Percentiles rank a stretch among this genome's conserved stretches.
These are phyloP conservation scores for Holothuria leucospilota DNA, from an alignment of 53 echinoderm and acorn worm species.

Conservation along the genomic window DNA sequence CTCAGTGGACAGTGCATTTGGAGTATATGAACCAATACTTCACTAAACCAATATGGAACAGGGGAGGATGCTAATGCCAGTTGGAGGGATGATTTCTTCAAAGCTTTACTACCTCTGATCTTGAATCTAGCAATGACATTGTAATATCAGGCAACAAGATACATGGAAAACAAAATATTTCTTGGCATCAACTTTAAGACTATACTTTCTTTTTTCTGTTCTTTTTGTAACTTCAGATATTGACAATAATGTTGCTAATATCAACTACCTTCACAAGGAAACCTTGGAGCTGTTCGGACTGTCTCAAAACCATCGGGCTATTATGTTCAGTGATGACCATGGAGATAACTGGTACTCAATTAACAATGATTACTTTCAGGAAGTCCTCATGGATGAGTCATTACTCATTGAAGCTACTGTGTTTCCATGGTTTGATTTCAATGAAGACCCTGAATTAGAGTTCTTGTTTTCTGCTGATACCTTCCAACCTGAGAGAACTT, in stretches of 20 bases:
- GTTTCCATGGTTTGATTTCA: conserved; percentile 74
- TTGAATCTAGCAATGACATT: no score
- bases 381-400: conserved; percentile 52
- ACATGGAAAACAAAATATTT: no score
- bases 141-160: no score
- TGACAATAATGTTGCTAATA: conserved; percentile 86
- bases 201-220: not conserved
- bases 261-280: conserved; percentile 67
- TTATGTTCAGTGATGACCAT: conserved; percentile 85
- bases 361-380: conserved; percentile 65
- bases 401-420: conserved; percentile 35
- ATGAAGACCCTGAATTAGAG: conserved; percentile 65
- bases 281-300: conserved; percentile 84
- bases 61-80: no score
- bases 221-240: conserved; percentile 47
- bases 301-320: conserved; percentile 71
- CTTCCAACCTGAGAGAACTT: conserved; percentile 15
- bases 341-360: conserved; percentile 85
- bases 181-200: not conserved
- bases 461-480: conserved; percentile 45
- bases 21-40: no score
- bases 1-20: no score
- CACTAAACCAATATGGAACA: no score
- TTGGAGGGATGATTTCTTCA: no score
- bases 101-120: no score